Conservation (phyloP, 2,797 vertebrate genomes). For the Cygnus olor region DNA sequence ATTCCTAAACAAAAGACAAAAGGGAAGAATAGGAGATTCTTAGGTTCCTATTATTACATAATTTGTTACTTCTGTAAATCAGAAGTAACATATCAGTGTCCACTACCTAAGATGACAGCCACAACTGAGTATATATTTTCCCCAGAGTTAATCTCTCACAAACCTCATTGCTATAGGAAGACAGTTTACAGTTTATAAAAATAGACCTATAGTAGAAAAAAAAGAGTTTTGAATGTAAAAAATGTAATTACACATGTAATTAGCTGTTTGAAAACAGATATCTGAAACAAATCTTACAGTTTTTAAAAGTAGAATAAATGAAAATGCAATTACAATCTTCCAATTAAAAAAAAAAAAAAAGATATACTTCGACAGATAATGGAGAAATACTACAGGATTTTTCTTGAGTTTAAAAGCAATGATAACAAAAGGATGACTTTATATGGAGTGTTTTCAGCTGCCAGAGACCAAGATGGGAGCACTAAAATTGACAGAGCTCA, state of each 20-base stretch:
- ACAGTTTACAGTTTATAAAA: neutral
- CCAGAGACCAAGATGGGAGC: neutral
- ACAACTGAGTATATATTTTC: neutral
- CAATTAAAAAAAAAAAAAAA: neutral
- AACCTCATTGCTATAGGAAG: neutral
- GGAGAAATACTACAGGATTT: neutral
- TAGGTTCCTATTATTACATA: neutral
- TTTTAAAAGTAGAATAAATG: neutral
- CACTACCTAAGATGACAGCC: neutral
- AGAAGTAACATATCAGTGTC: neutral
- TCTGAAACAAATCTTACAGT: neutral
- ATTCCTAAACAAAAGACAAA: neutral
- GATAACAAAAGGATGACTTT: neutral
- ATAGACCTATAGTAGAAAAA: neutral
- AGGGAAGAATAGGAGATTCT: neutral
- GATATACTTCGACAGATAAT: neutral
- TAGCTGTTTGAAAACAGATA: neutral
- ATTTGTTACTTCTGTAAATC: neutral
- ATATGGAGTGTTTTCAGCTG: neutral
- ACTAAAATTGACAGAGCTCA: constrained; percentile 5
- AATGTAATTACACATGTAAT: neutral
- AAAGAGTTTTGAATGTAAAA: neutral
- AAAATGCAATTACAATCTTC: neutral
- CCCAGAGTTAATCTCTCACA: neutral
- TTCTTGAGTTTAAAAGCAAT: neutral